Conservation (phyloP, 2,113 vertebrate species). For the Myiagra hebetior region DNA sequence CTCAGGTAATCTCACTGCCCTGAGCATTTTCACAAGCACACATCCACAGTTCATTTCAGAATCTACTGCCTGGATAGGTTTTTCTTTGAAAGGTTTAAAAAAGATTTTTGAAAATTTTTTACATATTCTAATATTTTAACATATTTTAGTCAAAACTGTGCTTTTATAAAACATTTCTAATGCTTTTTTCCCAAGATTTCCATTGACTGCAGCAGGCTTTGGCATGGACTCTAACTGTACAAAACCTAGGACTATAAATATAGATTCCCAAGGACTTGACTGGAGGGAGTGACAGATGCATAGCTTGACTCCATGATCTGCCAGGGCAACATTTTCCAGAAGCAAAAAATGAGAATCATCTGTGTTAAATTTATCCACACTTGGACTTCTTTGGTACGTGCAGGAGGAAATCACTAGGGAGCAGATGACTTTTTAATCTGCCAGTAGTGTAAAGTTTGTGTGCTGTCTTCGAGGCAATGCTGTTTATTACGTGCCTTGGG, state of each 20-base stretch:
- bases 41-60: background rate
- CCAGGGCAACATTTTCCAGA: slow-evolving; percentile 40
- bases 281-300: slow-evolving; percentile 45
- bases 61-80: background rate
- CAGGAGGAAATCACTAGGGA: slow-evolving; percentile 42
- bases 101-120: background rate
- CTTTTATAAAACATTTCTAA: background rate
- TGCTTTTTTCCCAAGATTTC: background rate
- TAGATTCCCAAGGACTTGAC: slow-evolving; percentile 38
- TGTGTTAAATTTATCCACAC: slow-evolving; percentile 39
- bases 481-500: slow-evolving; percentile 7
- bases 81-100: background rate
- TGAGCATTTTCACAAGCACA: background rate
- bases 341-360: slow-evolving; percentile 53
- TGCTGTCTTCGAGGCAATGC: background rate
- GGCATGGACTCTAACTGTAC: background rate
- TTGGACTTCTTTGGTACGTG: slow-evolving; percentile 36
- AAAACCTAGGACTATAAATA: background rate
- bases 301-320: slow-evolving; percentile 17
- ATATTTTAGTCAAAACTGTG: slow-evolving; percentile 1
- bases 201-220: slow-evolving; percentile 10
- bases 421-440: background rate
- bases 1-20: background rate
- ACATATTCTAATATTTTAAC: background rate
- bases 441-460: background rate